A percentile compares a stretch with the other conserved stretches of the same genome.
Conservation (phyloP, 2,888 invertebrate species). For the Caenorhabditis sp. region DNA sequence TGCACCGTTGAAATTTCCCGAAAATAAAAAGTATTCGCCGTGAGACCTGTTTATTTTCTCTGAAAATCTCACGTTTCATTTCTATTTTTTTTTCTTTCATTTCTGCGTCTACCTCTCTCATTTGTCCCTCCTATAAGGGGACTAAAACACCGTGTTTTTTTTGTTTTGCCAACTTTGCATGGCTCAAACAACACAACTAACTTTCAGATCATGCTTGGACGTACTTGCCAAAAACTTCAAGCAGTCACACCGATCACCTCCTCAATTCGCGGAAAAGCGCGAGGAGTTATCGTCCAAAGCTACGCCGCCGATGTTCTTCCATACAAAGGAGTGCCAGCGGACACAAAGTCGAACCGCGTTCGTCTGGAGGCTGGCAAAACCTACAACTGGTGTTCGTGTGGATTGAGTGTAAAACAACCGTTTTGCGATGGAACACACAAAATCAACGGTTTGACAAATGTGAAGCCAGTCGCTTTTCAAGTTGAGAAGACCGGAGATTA, state of each 20-base stretch:
- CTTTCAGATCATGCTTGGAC: conserved; percentile 25
- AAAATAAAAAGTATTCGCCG: too few species aligned
- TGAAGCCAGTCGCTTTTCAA: conserved; percentile 81
- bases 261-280: conserved; percentile 45
- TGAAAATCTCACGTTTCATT: too few species aligned
- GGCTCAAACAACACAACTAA: neutral
- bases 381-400: conserved; percentile 92
- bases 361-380: conserved; percentile 77
- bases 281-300: conserved; percentile 52
- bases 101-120: too few species aligned
- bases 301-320: conserved; percentile 53
- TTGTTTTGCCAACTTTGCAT: too few species aligned
- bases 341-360: conserved; percentile 45
- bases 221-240: conserved; percentile 37
- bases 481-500: conserved; percentile 84
- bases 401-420: conserved; percentile 86
- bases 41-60: too few species aligned
- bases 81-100: too few species aligned
- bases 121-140: too few species aligned
- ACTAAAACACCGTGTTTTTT: too few species aligned
- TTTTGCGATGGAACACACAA: conserved; percentile 93
- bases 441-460: conserved; percentile 79
- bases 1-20: too few species aligned
- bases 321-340: conserved; percentile 56
- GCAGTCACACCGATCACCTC: conserved; percentile 16